phyloP scores from a whole-genome alignment of 2,888 invertebrate genomes.

The Eristalinus sepulchralis region DNA sequence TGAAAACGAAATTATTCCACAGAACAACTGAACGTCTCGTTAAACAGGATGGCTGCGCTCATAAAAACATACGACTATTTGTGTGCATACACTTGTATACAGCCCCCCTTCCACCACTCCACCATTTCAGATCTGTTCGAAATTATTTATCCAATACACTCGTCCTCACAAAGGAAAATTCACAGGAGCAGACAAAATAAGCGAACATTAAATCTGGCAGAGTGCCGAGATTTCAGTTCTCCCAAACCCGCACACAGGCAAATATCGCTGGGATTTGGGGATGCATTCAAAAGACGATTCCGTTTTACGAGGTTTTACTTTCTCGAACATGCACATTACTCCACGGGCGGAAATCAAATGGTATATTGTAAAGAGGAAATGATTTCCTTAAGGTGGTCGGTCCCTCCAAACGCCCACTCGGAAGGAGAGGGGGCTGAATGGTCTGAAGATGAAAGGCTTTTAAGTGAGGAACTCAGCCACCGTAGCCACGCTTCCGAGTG shows the following conservation, averaged over 20 bases:
- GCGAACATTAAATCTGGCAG: constrained; percentile 62
- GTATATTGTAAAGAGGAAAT: constrained; percentile 55
- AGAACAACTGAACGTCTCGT: constrained; percentile 35
- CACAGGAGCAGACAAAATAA: constrained; percentile 57
- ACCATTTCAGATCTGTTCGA: constrained; percentile 9
- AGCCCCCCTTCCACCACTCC: no score
- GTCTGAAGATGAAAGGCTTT: constrained; percentile 44
- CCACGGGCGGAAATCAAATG: constrained; percentile 57
- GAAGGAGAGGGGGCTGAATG: background rate
- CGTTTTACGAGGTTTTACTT: constrained; percentile 58
- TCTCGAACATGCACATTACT: constrained; percentile 59
- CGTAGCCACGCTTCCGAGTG: constrained; percentile 31
- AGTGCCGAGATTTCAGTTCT: constrained; percentile 61
- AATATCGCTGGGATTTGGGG: background rate
- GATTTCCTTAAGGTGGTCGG: constrained; percentile 56
- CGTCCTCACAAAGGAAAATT: constrained; percentile 11
- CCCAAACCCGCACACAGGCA: background rate
- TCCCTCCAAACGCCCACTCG: background rate
- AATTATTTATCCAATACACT: constrained; percentile 55
- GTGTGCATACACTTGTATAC: background rate
- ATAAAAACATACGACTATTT: background rate
- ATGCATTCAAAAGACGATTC: constrained; percentile 66
- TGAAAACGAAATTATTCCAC: constrained; percentile 29
- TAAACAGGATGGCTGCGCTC: constrained; percentile 35
- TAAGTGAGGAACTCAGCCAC: constrained; percentile 55